Evolutionary conservation across 2,797 vertebrate genomes (phyloP).

Genomic region (Trachops cirrhosus): DNA sequence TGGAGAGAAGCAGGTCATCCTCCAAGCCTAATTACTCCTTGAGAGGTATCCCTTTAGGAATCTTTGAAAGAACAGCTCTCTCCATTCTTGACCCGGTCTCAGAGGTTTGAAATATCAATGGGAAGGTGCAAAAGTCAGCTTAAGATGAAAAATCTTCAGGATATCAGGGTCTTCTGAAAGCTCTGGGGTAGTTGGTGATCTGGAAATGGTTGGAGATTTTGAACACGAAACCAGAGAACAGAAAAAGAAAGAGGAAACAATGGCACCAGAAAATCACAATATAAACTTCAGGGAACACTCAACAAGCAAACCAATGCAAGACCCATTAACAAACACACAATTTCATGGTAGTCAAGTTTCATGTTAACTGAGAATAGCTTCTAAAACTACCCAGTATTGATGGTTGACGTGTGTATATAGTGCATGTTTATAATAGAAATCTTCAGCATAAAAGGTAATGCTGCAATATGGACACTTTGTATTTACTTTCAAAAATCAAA

Average conservation of each 20-base stretch:
- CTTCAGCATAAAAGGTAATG: background rate
- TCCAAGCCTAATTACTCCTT: background rate
- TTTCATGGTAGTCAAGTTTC: background rate
- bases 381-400: background rate
- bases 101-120: background rate
- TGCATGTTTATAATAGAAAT: background rate
- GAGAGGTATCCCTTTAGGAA: background rate
- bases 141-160: background rate
- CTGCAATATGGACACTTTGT: background rate
- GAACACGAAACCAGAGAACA: background rate
- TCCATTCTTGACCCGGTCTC: background rate
- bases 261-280: background rate
- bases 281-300: background rate
- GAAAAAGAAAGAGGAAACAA: background rate
- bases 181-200: background rate
- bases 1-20: background rate
- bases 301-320: background rate
- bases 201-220: background rate
- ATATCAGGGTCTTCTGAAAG: background rate
- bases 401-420: background rate
- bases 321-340: background rate
- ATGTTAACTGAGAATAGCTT: background rate
- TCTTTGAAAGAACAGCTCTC: background rate
- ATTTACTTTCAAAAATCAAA: constrained; percentile 16
- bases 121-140: background rate